Evolutionary conservation across 2,888 invertebrate genomes (phyloP).

Genomic region (Tipula lateralis): DNA sequence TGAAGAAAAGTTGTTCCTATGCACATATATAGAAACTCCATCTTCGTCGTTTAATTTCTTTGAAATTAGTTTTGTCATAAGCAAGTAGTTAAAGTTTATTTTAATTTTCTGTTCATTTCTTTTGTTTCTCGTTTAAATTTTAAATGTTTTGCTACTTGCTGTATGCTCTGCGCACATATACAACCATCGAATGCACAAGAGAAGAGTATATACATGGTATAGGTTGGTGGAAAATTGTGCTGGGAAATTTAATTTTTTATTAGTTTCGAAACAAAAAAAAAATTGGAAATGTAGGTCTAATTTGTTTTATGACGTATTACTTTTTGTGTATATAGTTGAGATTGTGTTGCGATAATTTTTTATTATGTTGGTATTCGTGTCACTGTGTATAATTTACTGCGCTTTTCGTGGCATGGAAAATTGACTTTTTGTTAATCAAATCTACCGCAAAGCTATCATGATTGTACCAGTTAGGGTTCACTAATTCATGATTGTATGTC

Average conservation of each 20-base stretch:
- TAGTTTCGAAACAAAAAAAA: neutral
- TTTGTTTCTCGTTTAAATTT: neutral
- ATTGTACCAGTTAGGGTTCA: too few relatives aligned
- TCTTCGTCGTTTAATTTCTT: neutral
- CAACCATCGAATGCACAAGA: too few relatives aligned
- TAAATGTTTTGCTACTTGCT: neutral
- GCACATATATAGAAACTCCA: too few relatives aligned
- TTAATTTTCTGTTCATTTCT: neutral
- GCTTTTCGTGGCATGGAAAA: neutral
- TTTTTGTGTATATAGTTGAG: neutral
- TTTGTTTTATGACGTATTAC: neutral
- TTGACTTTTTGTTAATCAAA: too few relatives aligned
- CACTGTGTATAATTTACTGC: neutral
- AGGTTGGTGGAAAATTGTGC: neutral
- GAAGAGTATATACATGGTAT: neutral
- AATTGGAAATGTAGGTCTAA: neutral
- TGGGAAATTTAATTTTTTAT: neutral
- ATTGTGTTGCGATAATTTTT: neutral
- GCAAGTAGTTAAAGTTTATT: neutral
- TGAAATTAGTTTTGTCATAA: conserved; percentile 16
- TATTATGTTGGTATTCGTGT: neutral
- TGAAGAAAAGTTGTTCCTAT: neutral
- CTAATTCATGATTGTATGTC: too few relatives aligned
- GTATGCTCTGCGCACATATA: neutral
- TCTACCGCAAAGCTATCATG: too few relatives aligned